Conservation (phyloP, 2,888 invertebrate genomes). For the Petrophora chlorosata region DNA sequence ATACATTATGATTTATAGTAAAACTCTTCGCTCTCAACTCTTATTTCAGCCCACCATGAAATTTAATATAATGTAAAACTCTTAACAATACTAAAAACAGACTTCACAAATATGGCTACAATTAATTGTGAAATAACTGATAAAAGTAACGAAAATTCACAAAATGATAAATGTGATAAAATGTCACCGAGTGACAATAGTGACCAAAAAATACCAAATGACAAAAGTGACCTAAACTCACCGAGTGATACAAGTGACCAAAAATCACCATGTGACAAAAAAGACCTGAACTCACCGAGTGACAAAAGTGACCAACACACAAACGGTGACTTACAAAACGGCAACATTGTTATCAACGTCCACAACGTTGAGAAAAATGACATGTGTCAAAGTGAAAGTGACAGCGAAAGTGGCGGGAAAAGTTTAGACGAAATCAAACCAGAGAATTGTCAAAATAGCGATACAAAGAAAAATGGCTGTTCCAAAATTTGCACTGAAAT, state of each 20-base stretch:
- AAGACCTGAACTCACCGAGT: no score
- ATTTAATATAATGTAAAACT: no score
- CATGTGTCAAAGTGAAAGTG: conserved; percentile 16
- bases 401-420: conserved; percentile 6
- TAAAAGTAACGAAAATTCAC: conserved; percentile 16
- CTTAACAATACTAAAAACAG: not conserved
- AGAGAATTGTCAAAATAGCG: conserved; percentile 2
- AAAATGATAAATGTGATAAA: not conserved
- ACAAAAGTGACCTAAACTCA: no score
- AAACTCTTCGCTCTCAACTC: no score
- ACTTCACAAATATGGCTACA: conserved; percentile 31
- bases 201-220: no score
- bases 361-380: conserved; percentile 27
- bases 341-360: conserved; percentile 30
- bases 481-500: conserved; percentile 30
- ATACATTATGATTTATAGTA: no score
- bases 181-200: no score
- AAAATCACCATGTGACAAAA: conserved; percentile 4
- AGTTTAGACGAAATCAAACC: not conserved
- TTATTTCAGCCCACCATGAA: no score
- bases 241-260: no score
- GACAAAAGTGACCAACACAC: conserved; percentile 2
- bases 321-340: conserved; percentile 17
- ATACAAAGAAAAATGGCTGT: conserved; percentile 1
- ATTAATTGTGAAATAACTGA: conserved; percentile 30